phyloP scores from a whole-genome alignment of 2,113 vertebrate genomes.

The Solea senegalensis region DNA sequence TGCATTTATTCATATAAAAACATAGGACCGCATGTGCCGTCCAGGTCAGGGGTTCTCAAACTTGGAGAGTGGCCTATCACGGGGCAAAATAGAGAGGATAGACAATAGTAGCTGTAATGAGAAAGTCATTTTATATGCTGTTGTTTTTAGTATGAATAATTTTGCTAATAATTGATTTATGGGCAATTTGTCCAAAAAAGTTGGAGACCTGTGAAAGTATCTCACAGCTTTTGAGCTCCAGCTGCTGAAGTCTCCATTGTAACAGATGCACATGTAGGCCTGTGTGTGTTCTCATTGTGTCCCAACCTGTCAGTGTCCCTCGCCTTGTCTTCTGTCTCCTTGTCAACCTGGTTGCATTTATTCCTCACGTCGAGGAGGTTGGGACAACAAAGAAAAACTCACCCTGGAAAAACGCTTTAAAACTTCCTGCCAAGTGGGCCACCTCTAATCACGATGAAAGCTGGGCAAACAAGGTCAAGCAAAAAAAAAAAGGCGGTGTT shows the following conservation, averaged over 20 bases:
- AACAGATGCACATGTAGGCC: slow-evolving; percentile 62
- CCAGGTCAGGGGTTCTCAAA: not conserved
- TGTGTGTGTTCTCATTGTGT: slow-evolving; percentile 77
- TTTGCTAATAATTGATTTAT: too few relatives aligned
- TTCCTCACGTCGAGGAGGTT: slow-evolving; percentile 49
- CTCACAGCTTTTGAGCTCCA: slow-evolving; percentile 31
- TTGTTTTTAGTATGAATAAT: too few relatives aligned
- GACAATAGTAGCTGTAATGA: too few relatives aligned
- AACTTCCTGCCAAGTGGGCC: slow-evolving; percentile 56
- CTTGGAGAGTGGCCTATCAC: not conserved
- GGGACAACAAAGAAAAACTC: slow-evolving; percentile 48
- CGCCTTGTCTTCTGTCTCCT: slow-evolving; percentile 47
- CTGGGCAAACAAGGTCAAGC: slow-evolving; percentile 45
- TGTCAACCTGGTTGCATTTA: slow-evolving; percentile 73
- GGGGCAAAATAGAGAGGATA: not conserved
- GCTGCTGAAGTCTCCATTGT: slow-evolving; percentile 55
- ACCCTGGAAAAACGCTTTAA: slow-evolving; percentile 46
- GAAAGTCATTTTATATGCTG: too few relatives aligned
- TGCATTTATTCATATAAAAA: too few relatives aligned
- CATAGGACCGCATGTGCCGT: not conserved
- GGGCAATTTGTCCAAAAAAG: not conserved
- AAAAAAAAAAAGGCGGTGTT: slow-evolving; percentile 31
- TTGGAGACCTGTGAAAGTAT: not conserved
- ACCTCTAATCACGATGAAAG: slow-evolving; percentile 52
- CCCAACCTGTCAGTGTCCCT: slow-evolving; percentile 60